Evolutionary conservation across 2,888 invertebrate species (phyloP).

Genomic region (Lasioglossum calceatum): DNA sequence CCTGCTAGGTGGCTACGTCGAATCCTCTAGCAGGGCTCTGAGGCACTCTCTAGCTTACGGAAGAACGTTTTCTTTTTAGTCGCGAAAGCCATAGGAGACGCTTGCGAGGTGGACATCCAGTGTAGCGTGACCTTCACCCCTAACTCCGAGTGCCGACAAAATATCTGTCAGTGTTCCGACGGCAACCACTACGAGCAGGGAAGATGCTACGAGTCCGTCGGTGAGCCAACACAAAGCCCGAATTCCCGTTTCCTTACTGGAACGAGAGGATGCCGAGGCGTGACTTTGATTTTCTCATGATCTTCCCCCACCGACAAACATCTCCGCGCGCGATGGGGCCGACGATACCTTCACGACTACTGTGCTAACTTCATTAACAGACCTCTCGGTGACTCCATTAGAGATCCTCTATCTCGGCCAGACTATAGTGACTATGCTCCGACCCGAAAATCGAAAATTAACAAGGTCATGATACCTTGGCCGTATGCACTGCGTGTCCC

Average conservation of each 20-base stretch:
- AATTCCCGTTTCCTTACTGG: slow-evolving; percentile 21
- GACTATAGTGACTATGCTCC: no score
- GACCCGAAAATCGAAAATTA: no score
- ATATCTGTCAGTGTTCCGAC: slow-evolving; percentile 80
- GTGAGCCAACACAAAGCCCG: slow-evolving; percentile 67
- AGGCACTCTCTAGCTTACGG: not conserved
- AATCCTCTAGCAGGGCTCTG: not conserved
- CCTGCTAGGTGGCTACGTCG: not conserved
- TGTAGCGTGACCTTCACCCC: slow-evolving; percentile 81
- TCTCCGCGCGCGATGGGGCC: not conserved
- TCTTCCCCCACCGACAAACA: not conserved
- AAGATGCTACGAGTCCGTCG: slow-evolving; percentile 82
- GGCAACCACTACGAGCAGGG: slow-evolving; percentile 80
- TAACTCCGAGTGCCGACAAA: slow-evolving; percentile 80
- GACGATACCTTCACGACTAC: not conserved
- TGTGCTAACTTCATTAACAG: not conserved
- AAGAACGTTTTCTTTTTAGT: not conserved
- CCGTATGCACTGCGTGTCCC: no score
- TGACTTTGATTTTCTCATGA: slow-evolving; percentile 1
- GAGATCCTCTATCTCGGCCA: not conserved
- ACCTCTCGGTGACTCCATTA: not conserved
- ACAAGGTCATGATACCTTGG: no score
- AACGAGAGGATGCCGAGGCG: not conserved
- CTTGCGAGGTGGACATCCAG: slow-evolving; percentile 80
- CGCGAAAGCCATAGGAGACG: slow-evolving; percentile 74